Base-by-base conservation (phyloP, 2,888 invertebrate species). In the Atherix ibis region DNA sequence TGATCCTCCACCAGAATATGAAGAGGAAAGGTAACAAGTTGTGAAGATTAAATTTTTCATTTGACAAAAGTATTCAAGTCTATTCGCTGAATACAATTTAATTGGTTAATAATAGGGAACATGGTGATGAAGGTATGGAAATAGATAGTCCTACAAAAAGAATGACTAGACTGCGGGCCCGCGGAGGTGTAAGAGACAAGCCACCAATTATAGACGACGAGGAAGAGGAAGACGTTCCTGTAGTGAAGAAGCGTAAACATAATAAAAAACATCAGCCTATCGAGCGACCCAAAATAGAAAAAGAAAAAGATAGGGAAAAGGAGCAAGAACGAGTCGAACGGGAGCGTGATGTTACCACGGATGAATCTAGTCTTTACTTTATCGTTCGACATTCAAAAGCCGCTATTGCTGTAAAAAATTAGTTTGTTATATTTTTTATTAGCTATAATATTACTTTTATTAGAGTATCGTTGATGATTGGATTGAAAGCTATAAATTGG, bases 401-500 rank as follows among this genome's bases (percentile, higher is more conserved):
- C 34, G 76, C 84, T 2, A 71, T 88, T 34, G 81, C 82, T 44
- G 80, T 79, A 62, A 62, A 67, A 48, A 17, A 9, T 5, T 19
- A 15, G 9, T 32, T 6, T n/a, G n/a, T n/a, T n/a, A n/a, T n/a
- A n/a, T n/a, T n/a, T n/a, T n/a, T n/a, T n/a, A n/a, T n/a, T n/a
- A n/a, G n/a, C n/a, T n/a, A n/a, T n/a, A 25, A 15, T 32, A 32
- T 12, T 10, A n/a, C 15, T 14, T n/a, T 31, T 40, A 37, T 40
- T 49, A 82, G 76, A 80, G 76, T 53, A 81, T 94, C 43, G 92
- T 97, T 9, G 97, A 99, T 62, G 89, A 94, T 55, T 99, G 98
- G 98, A 97, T 99, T 50, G 95, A 95, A 53, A 83, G 83, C 44
- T 99, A 99, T 58, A 97, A 97, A 61, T 72, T 70, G 27, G 88